phyloP scores from a whole-genome alignment of 2,888 invertebrate species.

The Calameuta filiformis region DNA sequence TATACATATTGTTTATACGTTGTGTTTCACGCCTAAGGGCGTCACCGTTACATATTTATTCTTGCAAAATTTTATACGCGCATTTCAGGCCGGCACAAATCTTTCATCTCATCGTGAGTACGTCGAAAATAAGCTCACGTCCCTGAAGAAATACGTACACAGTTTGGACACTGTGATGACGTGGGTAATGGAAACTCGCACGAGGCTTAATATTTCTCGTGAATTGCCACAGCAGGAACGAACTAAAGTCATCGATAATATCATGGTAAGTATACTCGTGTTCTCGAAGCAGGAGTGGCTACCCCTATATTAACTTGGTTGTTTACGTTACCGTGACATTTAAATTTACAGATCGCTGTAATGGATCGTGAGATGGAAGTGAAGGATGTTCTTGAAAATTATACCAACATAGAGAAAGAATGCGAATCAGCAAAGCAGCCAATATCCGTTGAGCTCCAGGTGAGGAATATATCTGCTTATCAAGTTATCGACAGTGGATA shows the following conservation, averaged over 20 bases:
- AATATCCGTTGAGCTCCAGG: conserved; percentile 67
- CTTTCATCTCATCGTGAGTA: conserved; percentile 70
- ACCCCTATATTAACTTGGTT: neutral
- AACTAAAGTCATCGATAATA: conserved; percentile 63
- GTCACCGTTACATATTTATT: neutral
- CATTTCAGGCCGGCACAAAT: conserved; percentile 65
- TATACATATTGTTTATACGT: neutral
- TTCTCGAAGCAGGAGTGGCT: neutral
- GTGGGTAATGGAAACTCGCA: conserved; percentile 69
- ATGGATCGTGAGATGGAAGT: conserved; percentile 72
- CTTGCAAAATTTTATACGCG: neutral
- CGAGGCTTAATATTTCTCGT: conserved; percentile 65
- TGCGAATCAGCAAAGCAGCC: conserved; percentile 67
- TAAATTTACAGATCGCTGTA: conserved; percentile 61
- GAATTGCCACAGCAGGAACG: conserved; percentile 65
- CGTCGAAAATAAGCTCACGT: conserved; percentile 70
- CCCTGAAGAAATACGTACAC: conserved; percentile 70
- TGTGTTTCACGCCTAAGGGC: neutral
- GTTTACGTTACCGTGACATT: neutral
- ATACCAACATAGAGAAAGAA: conserved; percentile 72
- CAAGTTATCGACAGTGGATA: neutral
- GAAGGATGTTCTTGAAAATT: conserved; percentile 74
- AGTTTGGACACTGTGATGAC: conserved; percentile 70
- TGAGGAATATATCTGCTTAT: conserved; percentile 35
- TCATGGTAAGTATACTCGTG: conserved; percentile 59